Percentiles rank a stretch among this genome's conserved stretches.
phyloP scores from a whole-genome alignment of 2,113 vertebrate species.

The Ariopsis seemanni region DNA sequence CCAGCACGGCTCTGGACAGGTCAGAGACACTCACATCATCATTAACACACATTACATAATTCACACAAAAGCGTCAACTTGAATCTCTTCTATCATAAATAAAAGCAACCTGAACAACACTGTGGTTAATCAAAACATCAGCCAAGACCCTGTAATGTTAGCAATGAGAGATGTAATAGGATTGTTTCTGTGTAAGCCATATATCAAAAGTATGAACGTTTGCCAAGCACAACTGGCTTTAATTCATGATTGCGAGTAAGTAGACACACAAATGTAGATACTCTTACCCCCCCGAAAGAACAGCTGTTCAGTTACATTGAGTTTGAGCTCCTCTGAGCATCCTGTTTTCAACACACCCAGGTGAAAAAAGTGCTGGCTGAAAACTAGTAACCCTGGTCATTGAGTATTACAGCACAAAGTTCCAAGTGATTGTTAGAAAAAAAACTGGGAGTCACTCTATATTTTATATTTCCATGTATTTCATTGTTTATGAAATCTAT shows the following conservation, averaged over 20 bases:
- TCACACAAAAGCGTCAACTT: neutral
- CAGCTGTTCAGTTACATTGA: constrained; percentile 9
- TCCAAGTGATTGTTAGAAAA: neutral
- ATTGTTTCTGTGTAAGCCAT: neutral
- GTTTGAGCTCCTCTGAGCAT: neutral
- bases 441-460: neutral
- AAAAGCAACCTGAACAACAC: neutral
- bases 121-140: neutral
- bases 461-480: neutral
- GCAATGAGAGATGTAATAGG: neutral
- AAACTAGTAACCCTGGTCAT: neutral
- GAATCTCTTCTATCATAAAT: neutral
- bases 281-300: neutral
- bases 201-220: neutral
- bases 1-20: constrained; percentile 94
- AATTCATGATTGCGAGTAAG: neutral
- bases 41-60: neutral
- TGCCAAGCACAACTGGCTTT: neutral
- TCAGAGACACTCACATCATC: constrained; percentile 63
- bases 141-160: neutral
- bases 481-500: neutral
- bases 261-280: constrained; percentile 11
- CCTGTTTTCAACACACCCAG: neutral
- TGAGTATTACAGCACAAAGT: neutral
- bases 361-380: neutral